Evolutionary conservation across 2,113 vertebrate genomes (phyloP).

Genomic region (Pipa parva): DNA sequence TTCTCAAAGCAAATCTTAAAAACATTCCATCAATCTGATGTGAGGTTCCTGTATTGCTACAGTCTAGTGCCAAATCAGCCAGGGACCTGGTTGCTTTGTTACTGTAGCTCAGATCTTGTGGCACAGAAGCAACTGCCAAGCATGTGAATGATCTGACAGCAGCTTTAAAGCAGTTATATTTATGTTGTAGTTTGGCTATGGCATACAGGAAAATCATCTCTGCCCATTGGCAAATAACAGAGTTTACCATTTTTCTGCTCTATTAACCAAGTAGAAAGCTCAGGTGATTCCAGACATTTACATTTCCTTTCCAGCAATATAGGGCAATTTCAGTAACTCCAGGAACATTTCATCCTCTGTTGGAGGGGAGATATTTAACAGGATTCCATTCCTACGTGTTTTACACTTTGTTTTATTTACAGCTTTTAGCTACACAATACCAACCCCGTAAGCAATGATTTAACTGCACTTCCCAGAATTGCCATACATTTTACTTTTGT

Average conservation of each 20-base stretch:
- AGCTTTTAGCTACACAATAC: slow-evolving; percentile 9
- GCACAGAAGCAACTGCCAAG: too few species aligned
- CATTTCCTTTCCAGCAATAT: not conserved
- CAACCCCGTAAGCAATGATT: slow-evolving; percentile 10
- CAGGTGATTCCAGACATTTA: not conserved
- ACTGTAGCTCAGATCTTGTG: too few species aligned
- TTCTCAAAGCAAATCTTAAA: too few species aligned
- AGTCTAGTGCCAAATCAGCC: too few species aligned
- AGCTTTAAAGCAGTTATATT: slow-evolving; percentile 7
- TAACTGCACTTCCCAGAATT: slow-evolving; percentile 16
- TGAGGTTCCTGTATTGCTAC: too few species aligned
- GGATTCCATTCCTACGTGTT: slow-evolving; percentile 8
- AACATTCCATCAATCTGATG: too few species aligned
- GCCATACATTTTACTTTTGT: slow-evolving; percentile 23
- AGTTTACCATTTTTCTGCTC: not conserved
- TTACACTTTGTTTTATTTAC: slow-evolving; percentile 17
- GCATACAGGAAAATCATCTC: not conserved
- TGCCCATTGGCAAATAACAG: not conserved
- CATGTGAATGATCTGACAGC: not conserved
- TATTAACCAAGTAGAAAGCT: not conserved
- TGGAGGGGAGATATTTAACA: slow-evolving; percentile 11
- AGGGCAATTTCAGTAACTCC: slow-evolving; percentile 15
- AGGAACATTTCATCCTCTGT: slow-evolving; percentile 11
- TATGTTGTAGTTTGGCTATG: not conserved
- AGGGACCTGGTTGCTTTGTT: too few species aligned